A percentile compares a stretch with the other conserved stretches of the same genome.
phyloP scores from a whole-genome alignment of 1,140 invertebrate genomes.

The Nasonia giraulti region DNA sequence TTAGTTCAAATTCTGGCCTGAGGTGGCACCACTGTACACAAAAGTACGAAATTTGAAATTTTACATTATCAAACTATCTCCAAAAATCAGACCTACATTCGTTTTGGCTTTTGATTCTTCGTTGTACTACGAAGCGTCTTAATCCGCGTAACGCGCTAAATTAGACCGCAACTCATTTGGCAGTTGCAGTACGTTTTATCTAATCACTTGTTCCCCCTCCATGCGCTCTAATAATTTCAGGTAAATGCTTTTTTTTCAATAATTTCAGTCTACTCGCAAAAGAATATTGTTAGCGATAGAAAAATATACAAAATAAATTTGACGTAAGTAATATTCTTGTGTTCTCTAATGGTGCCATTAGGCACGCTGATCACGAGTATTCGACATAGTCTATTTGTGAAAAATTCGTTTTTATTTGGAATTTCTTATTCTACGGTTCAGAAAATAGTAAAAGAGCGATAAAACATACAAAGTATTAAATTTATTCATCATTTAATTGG shows the following conservation, averaged over 20 bases:
- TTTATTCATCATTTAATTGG: constrained; percentile 40
- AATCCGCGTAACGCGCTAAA: background rate
- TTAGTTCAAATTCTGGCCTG: too few species aligned
- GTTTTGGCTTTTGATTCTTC: too few species aligned
- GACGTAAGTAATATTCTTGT: too few species aligned
- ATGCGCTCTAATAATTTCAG: background rate
- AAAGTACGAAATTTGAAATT: too few species aligned
- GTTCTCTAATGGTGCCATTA: background rate
- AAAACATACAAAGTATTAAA: constrained; percentile 42
- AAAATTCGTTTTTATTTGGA: too few species aligned
- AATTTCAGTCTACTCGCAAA: background rate
- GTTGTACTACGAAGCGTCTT: background rate
- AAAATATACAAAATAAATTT: too few species aligned
- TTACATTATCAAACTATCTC: too few species aligned
- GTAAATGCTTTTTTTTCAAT: background rate
- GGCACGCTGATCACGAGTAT: background rate
- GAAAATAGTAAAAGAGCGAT: background rate
- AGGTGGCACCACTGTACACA: background rate
- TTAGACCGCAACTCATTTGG: background rate
- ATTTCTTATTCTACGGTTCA: background rate
- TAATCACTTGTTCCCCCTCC: background rate
- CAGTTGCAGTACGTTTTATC: background rate
- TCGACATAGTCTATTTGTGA: too few species aligned
- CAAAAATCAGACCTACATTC: too few species aligned
- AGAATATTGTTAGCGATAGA: too few species aligned